Evolutionary conservation across 2,888 invertebrate genomes (phyloP).

Genomic region (Plebejus anna): DNA sequence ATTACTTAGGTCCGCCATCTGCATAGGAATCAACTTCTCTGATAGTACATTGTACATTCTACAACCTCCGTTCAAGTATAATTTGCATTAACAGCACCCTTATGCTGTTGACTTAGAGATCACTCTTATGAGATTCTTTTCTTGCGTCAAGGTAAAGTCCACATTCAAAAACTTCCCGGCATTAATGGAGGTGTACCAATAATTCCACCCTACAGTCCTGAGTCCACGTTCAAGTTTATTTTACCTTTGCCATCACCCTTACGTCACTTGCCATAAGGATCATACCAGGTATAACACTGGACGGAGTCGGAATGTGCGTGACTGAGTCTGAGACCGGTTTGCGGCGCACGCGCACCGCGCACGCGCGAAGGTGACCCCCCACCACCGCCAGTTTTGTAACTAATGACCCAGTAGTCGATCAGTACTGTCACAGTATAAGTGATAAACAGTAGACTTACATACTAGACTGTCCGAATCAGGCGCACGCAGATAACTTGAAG

Average conservation of each 20-base stretch:
- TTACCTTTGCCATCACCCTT: background rate
- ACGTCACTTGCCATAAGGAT: background rate
- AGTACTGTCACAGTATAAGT: background rate
- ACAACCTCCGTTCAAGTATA: no score
- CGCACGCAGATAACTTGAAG: no score
- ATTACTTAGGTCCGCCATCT: no score
- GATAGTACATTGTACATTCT: no score
- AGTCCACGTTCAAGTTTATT: background rate
- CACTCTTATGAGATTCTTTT: background rate
- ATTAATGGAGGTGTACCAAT: background rate
- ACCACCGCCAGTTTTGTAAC: background rate
- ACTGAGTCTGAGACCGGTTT: background rate
- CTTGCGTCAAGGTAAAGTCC: background rate
- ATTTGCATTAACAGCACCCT: no score
- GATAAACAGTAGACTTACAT: background rate
- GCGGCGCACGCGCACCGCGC: background rate
- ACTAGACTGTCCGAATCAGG: background rate
- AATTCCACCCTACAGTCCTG: background rate
- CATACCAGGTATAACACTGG: background rate
- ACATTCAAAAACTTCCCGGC: background rate
- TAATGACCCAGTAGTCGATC: constrained; percentile 13
- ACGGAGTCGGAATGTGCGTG: constrained; percentile 4
- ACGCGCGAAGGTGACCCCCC: constrained; percentile 12
- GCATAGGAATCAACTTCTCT: no score
- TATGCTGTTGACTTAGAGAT: no score